Percentiles rank a stretch among this genome's conserved stretches.
These are phyloP conservation scores for Echeneis naucrates DNA, from an alignment of 2,797 vertebrate species.

Conservation along the genomic window DNA sequence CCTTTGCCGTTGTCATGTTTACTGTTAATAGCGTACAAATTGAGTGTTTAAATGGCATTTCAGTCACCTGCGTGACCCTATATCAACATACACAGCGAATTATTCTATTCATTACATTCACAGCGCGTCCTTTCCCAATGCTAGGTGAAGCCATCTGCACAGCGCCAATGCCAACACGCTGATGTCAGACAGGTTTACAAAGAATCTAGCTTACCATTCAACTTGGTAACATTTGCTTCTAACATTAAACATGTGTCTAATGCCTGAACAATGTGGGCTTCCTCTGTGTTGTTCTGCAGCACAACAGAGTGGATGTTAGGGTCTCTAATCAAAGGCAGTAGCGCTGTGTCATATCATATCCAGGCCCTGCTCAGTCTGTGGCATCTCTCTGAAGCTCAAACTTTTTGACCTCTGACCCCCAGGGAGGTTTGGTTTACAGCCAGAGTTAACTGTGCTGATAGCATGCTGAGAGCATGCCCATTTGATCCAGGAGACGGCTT, in stretches of 20 bases:
- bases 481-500: conserved; percentile 66
- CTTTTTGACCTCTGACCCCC: conserved; percentile 81
- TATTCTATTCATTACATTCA: too few relatives aligned
- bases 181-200: neutral
- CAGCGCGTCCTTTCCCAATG: too few relatives aligned
- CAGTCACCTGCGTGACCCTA: too few relatives aligned
- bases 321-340: conserved; percentile 68
- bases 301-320: conserved; percentile 33
- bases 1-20: too few relatives aligned
- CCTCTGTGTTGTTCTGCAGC: conserved; percentile 19
- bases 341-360: conserved; percentile 77
- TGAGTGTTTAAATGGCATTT: too few relatives aligned
- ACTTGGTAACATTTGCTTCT: neutral
- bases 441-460: conserved; percentile 76
- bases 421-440: conserved; percentile 77
- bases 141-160: neutral
- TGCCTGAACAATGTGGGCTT: conserved; percentile 31
- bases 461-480: conserved; percentile 74
- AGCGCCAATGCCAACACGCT: neutral
- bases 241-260: neutral
- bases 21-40: too few relatives aligned
- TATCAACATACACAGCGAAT: too few relatives aligned
- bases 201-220: neutral
- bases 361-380: conserved; percentile 65
- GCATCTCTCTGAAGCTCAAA: conserved; percentile 82